These are phyloP conservation scores for Hyla sarda DNA, from an alignment of 2,113 vertebrate species.

Conservation along the genomic window DNA sequence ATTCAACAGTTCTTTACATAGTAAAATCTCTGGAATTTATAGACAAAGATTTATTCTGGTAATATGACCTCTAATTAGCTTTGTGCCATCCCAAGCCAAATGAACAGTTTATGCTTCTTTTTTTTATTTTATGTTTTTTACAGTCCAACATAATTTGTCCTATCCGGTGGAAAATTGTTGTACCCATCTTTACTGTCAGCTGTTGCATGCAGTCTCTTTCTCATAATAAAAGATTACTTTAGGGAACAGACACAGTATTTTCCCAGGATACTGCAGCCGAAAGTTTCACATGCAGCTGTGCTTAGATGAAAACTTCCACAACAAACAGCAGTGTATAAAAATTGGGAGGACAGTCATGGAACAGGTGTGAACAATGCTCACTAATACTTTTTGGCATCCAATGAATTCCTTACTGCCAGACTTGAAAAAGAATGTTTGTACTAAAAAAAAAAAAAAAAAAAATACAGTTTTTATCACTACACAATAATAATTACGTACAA, in stretches of 20 bases:
- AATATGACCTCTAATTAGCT: background rate
- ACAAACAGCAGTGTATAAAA: background rate
- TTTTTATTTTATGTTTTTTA: background rate
- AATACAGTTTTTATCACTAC: background rate
- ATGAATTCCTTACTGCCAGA: background rate
- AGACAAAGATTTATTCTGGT: background rate
- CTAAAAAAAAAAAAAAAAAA: background rate
- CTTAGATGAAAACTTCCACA: background rate
- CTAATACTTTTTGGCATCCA: background rate
- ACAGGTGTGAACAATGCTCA: constrained; percentile 3
- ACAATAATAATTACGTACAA: background rate
- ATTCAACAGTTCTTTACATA: no score
- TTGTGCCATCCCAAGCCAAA: background rate
- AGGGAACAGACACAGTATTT: constrained; percentile 26
- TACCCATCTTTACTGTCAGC: constrained; percentile 41
- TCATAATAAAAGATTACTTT: constrained; percentile 28
- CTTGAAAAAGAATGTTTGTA: background rate
- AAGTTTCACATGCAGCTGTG: constrained; percentile 37
- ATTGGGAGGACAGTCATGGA: background rate
- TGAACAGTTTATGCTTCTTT: background rate
- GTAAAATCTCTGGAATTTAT: no score
- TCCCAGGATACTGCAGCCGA: constrained; percentile 36
- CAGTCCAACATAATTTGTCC: background rate
- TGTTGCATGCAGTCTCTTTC: constrained; percentile 28
- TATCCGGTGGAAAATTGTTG: constrained; percentile 36